phyloP scores from a whole-genome alignment of 2,113 vertebrate species.

The Lepisosteus oculatus region DNA sequence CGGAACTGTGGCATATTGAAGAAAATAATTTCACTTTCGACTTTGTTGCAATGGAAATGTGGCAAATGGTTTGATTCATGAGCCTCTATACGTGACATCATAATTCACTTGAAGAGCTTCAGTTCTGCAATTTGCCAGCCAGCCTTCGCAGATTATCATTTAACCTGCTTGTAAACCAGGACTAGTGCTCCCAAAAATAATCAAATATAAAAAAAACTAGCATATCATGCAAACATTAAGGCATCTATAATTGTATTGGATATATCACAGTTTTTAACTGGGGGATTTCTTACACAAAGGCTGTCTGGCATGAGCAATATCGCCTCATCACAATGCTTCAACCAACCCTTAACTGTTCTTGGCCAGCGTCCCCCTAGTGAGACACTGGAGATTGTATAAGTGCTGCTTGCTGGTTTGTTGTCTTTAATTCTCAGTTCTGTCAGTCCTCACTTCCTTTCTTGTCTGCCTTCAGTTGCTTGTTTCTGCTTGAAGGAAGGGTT shows the following conservation, averaged over 20 bases:
- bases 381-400: slow-evolving; percentile 46
- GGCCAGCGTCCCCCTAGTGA: slow-evolving; percentile 54
- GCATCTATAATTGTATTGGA: slow-evolving; percentile 91
- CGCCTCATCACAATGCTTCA: slow-evolving; percentile 78
- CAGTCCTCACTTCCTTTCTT: slow-evolving; percentile 53
- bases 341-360: slow-evolving; percentile 67
- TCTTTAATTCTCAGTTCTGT: slow-evolving; percentile 64
- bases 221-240: slow-evolving; percentile 99
- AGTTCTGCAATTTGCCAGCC: slow-evolving; percentile 47
- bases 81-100: slow-evolving; percentile 51
- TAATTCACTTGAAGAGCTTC: slow-evolving; percentile 35
- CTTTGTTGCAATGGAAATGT: slow-evolving; percentile 65
- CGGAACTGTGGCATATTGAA: slow-evolving; percentile 52
- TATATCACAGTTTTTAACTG: slow-evolving; percentile 98
- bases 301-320: slow-evolving; percentile 80
- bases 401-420: slow-evolving; percentile 70
- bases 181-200: slow-evolving; percentile 88
- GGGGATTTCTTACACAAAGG: slow-evolving; percentile 82
- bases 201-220: slow-evolving; percentile 86
- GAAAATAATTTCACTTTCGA: slow-evolving; percentile 32
- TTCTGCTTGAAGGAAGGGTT: slow-evolving; percentile 97
- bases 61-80: slow-evolving; percentile 52
- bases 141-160: slow-evolving; percentile 58
- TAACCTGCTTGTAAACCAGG: slow-evolving; percentile 68
- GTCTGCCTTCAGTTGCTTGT: slow-evolving; percentile 89